phyloP scores from a whole-genome alignment of 2,113 vertebrate species.

The Struthio camelus region DNA sequence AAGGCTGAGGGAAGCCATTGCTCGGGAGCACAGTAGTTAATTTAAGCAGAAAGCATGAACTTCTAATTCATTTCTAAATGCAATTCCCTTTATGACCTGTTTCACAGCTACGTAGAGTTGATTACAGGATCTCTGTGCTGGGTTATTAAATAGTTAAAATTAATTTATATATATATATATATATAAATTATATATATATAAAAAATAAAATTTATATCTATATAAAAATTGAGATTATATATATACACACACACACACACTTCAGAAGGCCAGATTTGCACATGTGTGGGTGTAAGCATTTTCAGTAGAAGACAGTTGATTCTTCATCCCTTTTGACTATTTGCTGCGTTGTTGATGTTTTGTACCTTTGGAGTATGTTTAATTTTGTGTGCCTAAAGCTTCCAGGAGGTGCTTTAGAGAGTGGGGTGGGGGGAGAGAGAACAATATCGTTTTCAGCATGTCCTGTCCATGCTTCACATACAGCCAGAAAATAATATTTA shows the following conservation, averaged over 20 bases:
- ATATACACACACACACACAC: too few relatives aligned
- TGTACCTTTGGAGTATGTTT: constrained; percentile 10
- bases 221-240: too few relatives aligned
- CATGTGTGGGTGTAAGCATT: accelerated
- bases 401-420: constrained; percentile 23
- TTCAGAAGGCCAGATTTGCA: background rate
- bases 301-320: background rate
- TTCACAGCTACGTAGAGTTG: background rate
- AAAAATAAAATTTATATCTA: too few relatives aligned
- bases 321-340: background rate
- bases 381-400: background rate
- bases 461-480: background rate
- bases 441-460: background rate
- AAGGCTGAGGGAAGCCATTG: background rate
- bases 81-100: background rate
- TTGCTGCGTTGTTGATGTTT: constrained; percentile 16
- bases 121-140: background rate
- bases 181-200: too few relatives aligned
- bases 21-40: background rate
- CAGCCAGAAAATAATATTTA: background rate
- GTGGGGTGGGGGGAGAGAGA: background rate
- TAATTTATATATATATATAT: background rate
- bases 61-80: background rate
- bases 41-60: background rate
- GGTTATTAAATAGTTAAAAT: constrained; percentile 28